A percentile compares a stretch with the other conserved stretches of the same genome.
These are phyloP conservation scores for Spea multiplicata DNA, from an alignment of 2,113 vertebrate genomes.

Conservation along the genomic window DNA sequence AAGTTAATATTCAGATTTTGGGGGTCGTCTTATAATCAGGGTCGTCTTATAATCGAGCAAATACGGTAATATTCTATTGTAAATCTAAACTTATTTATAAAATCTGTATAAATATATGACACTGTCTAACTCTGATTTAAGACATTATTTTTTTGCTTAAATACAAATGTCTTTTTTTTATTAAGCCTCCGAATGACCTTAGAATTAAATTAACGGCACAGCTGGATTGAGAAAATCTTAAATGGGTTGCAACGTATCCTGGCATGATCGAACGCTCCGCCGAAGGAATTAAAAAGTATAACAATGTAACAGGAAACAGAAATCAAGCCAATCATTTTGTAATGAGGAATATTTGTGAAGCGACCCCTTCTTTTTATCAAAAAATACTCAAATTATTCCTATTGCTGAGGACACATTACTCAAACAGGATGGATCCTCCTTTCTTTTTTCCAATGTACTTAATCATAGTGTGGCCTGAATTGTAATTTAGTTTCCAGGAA, in stretches of 20 bases:
- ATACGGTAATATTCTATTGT: too few species aligned
- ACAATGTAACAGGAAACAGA: constrained; percentile 29
- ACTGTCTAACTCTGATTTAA: too few species aligned
- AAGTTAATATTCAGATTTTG: too few species aligned
- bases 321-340: constrained; percentile 19
- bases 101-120: too few species aligned
- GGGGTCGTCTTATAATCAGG: too few species aligned
- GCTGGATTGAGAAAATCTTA: constrained; percentile 14
- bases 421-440: background rate
- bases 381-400: constrained; percentile 2
- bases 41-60: too few species aligned
- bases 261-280: constrained; percentile 27
- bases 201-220: constrained; percentile 35
- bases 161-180: background rate
- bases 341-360: constrained; percentile 1
- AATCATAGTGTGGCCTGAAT: background rate
- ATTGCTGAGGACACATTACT: constrained; percentile 2
- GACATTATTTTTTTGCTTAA: too few species aligned
- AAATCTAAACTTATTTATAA: too few species aligned
- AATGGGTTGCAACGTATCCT: constrained; percentile 22
- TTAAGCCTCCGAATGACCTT: constrained; percentile 17
- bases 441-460: background rate
- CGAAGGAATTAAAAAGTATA: constrained; percentile 18
- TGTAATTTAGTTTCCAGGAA: too few species aligned
- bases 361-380: background rate